These are phyloP conservation scores for Strix occidentalis DNA, from an alignment of 2,797 vertebrate species.

Conservation along the genomic window DNA sequence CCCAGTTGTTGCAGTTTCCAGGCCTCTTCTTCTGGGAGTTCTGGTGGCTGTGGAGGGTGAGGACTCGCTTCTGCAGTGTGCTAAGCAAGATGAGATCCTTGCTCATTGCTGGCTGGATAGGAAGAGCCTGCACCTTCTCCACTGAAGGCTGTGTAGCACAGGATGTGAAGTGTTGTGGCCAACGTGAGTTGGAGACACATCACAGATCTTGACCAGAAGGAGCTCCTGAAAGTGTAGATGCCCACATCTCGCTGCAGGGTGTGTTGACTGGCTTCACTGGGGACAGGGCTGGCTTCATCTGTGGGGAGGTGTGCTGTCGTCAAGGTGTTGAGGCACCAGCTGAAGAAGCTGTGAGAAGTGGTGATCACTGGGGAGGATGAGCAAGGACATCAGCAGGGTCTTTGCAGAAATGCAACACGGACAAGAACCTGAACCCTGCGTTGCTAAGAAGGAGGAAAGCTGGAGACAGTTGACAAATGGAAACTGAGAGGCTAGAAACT, in stretches of 20 bases:
- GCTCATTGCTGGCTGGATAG: background rate
- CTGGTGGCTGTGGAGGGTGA: background rate
- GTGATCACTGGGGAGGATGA: rapidly evolving
- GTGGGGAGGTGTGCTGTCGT: background rate
- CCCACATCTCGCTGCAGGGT: background rate
- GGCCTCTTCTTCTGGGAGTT: background rate
- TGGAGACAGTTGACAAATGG: background rate
- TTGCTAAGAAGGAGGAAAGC: background rate
- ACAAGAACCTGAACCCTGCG: background rate
- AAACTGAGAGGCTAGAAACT: background rate
- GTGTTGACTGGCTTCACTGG: background rate
- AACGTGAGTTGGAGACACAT: background rate
- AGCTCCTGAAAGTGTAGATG: background rate
- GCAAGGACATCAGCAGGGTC: rapidly evolving
- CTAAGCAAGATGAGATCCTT: background rate
- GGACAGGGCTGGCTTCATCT: background rate
- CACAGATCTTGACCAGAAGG: background rate
- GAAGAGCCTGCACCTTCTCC: background rate
- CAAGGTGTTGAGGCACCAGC: background rate
- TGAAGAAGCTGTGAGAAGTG: background rate
- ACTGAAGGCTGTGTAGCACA: background rate
- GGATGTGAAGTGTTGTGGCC: background rate
- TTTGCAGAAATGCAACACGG: background rate
- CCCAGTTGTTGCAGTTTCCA: background rate
- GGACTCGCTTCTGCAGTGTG: background rate